Evolutionary conservation across 2,888 invertebrate species (phyloP).

Genomic region (Odontocerum albicorne): DNA sequence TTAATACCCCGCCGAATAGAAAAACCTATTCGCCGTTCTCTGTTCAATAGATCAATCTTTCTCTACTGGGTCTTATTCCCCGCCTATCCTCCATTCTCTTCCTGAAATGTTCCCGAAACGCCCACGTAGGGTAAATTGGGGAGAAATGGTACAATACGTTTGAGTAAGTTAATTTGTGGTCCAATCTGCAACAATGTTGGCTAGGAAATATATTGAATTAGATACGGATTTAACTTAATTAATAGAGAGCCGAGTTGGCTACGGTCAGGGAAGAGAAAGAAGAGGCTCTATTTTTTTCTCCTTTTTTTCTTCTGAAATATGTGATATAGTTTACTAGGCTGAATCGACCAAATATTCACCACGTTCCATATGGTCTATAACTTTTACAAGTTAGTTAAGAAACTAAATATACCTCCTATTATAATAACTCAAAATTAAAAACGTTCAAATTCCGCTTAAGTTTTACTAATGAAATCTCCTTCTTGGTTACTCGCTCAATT

Average conservation of each 20-base stretch:
- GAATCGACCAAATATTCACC: no score
- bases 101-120: not conserved
- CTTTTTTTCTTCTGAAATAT: no score
- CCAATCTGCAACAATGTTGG: not conserved
- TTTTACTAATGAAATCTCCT: no score
- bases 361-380: no score
- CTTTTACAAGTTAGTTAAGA: no score
- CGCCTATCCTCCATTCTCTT: slow-evolving; percentile 1
- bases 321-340: no score
- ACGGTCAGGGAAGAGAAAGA: no score
- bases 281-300: no score
- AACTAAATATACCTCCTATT: no score
- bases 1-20: slow-evolving; percentile 16
- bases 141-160: not conserved
- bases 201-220: not conserved
- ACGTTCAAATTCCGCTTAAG: no score
- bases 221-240: not conserved
- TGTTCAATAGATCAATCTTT: slow-evolving; percentile 35
- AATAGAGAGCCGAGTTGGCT: not conserved
- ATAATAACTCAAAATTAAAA: no score
- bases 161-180: not conserved
- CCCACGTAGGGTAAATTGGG: slow-evolving; percentile 10
- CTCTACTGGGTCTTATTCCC: slow-evolving; percentile 16
- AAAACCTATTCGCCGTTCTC: slow-evolving; percentile 25
- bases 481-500: no score